A percentile compares a stretch with the other conserved stretches of the same genome.
Conservation (phyloP, 2,888 invertebrate species). For the Dione juno region DNA sequence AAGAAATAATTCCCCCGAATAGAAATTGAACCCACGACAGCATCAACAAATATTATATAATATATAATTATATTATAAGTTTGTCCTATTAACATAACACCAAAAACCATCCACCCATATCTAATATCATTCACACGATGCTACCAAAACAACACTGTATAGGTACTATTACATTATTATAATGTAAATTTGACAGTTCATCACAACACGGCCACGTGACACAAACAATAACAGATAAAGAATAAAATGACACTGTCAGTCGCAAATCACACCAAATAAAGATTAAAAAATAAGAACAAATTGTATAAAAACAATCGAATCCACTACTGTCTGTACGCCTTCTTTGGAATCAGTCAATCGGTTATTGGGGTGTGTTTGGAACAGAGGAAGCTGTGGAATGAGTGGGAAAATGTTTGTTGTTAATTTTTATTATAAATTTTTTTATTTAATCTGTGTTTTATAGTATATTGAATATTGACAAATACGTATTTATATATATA, state of each 20-base stretch:
- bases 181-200: slow-evolving; percentile 80
- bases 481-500: too few relatives aligned
- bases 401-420: slow-evolving; percentile 15
- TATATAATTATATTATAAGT: too few relatives aligned
- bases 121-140: slow-evolving; percentile 62
- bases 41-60: too few relatives aligned
- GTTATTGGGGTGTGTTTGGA: slow-evolving; percentile 74
- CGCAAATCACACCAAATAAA: slow-evolving; percentile 78
- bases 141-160: slow-evolving; percentile 51
- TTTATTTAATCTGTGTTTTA: background rate
- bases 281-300: slow-evolving; percentile 62
- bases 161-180: slow-evolving; percentile 54
- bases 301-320: slow-evolving; percentile 81
- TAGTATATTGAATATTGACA: too few relatives aligned
- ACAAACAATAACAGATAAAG: slow-evolving; percentile 62
- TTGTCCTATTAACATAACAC: background rate
- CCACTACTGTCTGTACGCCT: slow-evolving; percentile 73
- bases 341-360: slow-evolving; percentile 80
- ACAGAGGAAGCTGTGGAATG: slow-evolving; percentile 55
- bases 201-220: slow-evolving; percentile 76
- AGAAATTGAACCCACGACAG: too few relatives aligned
- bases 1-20: too few relatives aligned
- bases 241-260: slow-evolving; percentile 75
- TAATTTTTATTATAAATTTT: background rate
- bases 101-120: slow-evolving; percentile 4